Evolutionary conservation across 2,888 invertebrate genomes (phyloP), one percentile per base, ranked within the genome.

Genomic region (Yponomeuta evonymella): DNA sequence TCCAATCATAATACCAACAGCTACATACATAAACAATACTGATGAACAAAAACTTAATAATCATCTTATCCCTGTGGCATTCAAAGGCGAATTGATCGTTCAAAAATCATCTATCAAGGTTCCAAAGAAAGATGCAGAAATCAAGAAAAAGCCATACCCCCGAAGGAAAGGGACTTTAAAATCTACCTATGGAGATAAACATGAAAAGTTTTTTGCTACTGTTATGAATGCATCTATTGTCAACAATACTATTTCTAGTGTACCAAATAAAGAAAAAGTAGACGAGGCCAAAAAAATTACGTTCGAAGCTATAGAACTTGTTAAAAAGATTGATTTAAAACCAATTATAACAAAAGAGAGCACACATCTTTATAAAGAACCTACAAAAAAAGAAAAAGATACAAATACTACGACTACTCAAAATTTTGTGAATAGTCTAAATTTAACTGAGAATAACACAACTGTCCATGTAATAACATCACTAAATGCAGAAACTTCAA

Each of bases 141-240:
- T 77, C 43, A 87, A 84, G 74, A 92, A 92, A 74, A 92, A 90
- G 70, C 79, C 85, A 29, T 76, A 88, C 1, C 85, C 88, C 2
- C 82, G 93, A 75, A 81, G 92, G 71, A 93, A 93, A 77, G 92
- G 93, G 3, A 93, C 92, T 3, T 76, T 93, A 0, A 92, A 92
- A 79, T 90, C 92, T 51, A 93, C 92, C 0, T 93, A 93, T 72
- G 92, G 92, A n/a, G 89, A 92, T 66, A 90, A 87, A 78, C 89
- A 89, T 73, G 89, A 90, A 58, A 84, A 84, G 71, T 85, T 87
- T 74, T 89, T 88, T 73, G 72, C 81, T 36, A 85, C 83, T 74
- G 63, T 72, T 11, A 76, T 77, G 73, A 73, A 74, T 69, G 43
- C 71, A 10, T 70, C 51, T 8, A 23, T 51, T n/a, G 63, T 63